phyloP scores from a whole-genome alignment of 92 coral and sea anemone species.

The Chrysogorgia sp. region DNA sequence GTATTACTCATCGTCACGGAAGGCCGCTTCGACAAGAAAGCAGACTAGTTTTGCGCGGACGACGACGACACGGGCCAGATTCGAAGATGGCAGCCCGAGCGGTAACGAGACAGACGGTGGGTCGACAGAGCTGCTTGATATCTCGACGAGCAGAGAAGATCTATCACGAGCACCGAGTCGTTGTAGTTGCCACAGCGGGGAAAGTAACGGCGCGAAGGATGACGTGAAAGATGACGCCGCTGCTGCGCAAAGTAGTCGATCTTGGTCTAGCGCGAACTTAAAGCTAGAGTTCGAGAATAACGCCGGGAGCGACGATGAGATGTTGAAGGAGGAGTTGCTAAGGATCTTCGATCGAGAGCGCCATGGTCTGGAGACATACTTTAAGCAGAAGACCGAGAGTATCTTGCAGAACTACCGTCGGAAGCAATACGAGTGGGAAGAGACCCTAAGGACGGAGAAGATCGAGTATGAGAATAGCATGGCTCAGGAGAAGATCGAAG shows the following conservation, averaged over 20 bases:
- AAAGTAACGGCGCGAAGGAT: slow-evolving; percentile 1
- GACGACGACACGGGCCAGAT: background rate
- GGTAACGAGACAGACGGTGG: slow-evolving; percentile 37
- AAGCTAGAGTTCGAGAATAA: slow-evolving; percentile 26
- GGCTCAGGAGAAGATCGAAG: slow-evolving; percentile 82
- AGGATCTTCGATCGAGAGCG: slow-evolving; percentile 91
- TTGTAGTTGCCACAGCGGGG: slow-evolving; percentile 32
- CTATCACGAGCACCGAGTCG: slow-evolving; percentile 18
- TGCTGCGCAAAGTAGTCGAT: too few species aligned
- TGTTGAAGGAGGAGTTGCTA: slow-evolving; percentile 76
- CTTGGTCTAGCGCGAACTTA: slow-evolving; percentile 9
- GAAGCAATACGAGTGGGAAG: slow-evolving; percentile 80
- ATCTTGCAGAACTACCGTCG: slow-evolving; percentile 64
- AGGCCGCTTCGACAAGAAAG: too few species aligned
- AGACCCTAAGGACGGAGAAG: slow-evolving; percentile 68
- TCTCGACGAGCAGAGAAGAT: slow-evolving; percentile 30
- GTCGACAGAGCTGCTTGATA: slow-evolving; percentile 4
- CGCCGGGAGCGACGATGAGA: slow-evolving; percentile 60
- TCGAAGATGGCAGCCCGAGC: slow-evolving; percentile 27
- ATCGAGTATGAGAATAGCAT: slow-evolving; percentile 71
- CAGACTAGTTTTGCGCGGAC: slow-evolving; percentile 2
- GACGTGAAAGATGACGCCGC: slow-evolving; percentile 1
- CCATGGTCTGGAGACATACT: slow-evolving; percentile 69
- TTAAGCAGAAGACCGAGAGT: slow-evolving; percentile 82
- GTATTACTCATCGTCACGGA: slow-evolving; percentile 22